Percentiles rank a stretch among this genome's conserved stretches.
phyloP scores from a whole-genome alignment of 2,888 invertebrate genomes.

The Ectemnius continuus region DNA sequence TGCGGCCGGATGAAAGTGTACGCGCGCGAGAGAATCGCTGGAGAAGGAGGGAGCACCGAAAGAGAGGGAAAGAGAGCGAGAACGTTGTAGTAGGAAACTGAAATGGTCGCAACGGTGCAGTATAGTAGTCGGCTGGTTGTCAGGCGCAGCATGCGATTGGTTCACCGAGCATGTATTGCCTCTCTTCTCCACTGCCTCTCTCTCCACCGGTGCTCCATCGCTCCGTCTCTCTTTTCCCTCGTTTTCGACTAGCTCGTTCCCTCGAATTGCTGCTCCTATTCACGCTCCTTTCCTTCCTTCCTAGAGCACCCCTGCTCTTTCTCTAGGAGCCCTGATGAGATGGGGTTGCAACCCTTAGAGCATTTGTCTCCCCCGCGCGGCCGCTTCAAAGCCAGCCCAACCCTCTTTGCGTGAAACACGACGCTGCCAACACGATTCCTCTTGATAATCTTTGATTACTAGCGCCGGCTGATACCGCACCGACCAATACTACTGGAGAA shows the following conservation, averaged over 20 bases:
- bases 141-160: conserved; percentile 73
- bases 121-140: conserved; percentile 72
- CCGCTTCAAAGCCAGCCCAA: neutral
- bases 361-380: conserved; percentile 28
- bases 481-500: no score
- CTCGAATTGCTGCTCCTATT: conserved; percentile 11
- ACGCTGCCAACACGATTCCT: no score
- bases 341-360: conserved; percentile 4
- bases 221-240: conserved; percentile 51
- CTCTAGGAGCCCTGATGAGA: conserved; percentile 1
- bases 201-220: conserved; percentile 20
- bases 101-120: conserved; percentile 71
- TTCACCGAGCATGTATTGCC: conserved; percentile 63
- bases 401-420: no score
- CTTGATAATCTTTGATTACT: no score
- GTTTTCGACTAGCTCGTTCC: conserved; percentile 43
- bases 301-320: conserved; percentile 11
- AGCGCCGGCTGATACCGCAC: no score
- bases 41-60: conserved; percentile 23
- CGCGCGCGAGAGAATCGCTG: neutral
- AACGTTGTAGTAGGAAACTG: conserved; percentile 68
- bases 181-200: conserved; percentile 54
- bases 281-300: conserved; percentile 17
- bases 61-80: conserved; percentile 32
- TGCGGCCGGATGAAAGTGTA: neutral